A percentile compares a stretch with the other conserved stretches of the same genome.
phyloP scores from a whole-genome alignment of 2,113 vertebrate species.

The Heteronetta atricapilla region DNA sequence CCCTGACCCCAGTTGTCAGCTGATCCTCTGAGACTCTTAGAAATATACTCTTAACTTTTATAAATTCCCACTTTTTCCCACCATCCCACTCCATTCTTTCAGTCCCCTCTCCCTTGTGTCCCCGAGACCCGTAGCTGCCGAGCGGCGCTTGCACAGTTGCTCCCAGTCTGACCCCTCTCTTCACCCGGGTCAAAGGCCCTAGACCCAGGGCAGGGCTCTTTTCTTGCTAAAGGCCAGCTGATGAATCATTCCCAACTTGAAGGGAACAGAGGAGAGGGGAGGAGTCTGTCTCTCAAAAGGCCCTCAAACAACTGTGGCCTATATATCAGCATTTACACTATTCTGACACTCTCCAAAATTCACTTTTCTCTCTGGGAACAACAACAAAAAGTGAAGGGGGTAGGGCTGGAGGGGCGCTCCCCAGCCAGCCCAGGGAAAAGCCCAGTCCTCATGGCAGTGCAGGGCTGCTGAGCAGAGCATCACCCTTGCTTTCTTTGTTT shows the following conservation, averaged over 20 bases:
- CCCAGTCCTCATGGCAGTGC: not conserved
- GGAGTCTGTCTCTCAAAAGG: constrained; percentile 86
- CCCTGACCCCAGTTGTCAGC: constrained; percentile 91
- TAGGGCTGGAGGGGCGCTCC: not conserved
- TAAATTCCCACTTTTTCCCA: constrained; percentile 94
- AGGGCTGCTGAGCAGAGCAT: not conserved
- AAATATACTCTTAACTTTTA: constrained; percentile 94
- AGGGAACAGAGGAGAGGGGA: constrained; percentile 79
- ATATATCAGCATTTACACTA: constrained; percentile 92
- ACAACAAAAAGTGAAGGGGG: constrained; percentile 37
- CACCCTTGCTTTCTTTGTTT: not conserved
- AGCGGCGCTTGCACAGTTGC: constrained; percentile 86
- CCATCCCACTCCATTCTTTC: constrained; percentile 83
- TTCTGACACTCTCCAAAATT: constrained; percentile 82
- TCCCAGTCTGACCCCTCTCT: constrained; percentile 89
- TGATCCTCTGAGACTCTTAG: constrained; percentile 91
- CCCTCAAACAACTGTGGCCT: constrained; percentile 91
- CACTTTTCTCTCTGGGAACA: constrained; percentile 81
- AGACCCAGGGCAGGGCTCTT: constrained; percentile 88
- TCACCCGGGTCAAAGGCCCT: constrained; percentile 93
- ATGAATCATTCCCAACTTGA: constrained; percentile 90
- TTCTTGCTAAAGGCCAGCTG: constrained; percentile 96
- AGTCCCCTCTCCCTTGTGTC: constrained; percentile 79
- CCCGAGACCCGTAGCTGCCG: constrained; percentile 77
- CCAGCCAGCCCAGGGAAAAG: not conserved